Evolutionary conservation across 2,888 invertebrate species (phyloP).

Genomic region (Oscheius sp.): DNA sequence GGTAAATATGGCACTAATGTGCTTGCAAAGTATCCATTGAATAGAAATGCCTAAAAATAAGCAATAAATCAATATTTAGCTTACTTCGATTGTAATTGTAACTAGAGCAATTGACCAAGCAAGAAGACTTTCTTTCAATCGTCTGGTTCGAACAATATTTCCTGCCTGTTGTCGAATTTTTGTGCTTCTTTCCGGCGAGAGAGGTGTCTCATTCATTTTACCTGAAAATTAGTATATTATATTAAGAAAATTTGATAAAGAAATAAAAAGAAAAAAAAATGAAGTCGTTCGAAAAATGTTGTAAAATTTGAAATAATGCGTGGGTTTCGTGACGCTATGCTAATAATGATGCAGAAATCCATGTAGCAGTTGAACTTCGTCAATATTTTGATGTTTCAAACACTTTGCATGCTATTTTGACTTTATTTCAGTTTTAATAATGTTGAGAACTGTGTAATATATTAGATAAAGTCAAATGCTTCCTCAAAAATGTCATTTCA

Average conservation of each 20-base stretch:
- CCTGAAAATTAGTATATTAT: neutral
- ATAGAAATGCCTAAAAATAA: neutral
- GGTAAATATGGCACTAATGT: conserved; percentile 2
- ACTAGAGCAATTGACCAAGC: neutral
- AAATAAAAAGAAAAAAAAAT: neutral
- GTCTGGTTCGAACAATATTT: neutral
- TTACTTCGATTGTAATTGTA: neutral
- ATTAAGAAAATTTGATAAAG: neutral
- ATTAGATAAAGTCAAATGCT: too few relatives aligned
- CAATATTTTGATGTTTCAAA: too few relatives aligned
- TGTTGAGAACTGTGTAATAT: too few relatives aligned
- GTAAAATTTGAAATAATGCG: neutral
- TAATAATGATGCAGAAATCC: too few relatives aligned
- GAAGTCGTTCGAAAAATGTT: neutral
- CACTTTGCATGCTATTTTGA: too few relatives aligned
- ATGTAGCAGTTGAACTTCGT: too few relatives aligned
- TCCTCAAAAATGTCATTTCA: too few relatives aligned
- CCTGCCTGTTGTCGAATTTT: neutral
- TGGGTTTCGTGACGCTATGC: too few relatives aligned
- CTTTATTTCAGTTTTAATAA: too few relatives aligned
- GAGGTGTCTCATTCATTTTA: neutral
- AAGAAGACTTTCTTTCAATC: conserved; percentile 2
- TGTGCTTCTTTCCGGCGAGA: neutral
- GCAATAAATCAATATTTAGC: neutral
- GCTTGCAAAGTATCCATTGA: conserved; percentile 5